A percentile compares a stretch with the other conserved stretches of the same genome.
These are phyloP conservation scores for Sebastiscus albofasciatus DNA, from an alignment of 2,797 vertebrate species.

Conservation along the genomic window DNA sequence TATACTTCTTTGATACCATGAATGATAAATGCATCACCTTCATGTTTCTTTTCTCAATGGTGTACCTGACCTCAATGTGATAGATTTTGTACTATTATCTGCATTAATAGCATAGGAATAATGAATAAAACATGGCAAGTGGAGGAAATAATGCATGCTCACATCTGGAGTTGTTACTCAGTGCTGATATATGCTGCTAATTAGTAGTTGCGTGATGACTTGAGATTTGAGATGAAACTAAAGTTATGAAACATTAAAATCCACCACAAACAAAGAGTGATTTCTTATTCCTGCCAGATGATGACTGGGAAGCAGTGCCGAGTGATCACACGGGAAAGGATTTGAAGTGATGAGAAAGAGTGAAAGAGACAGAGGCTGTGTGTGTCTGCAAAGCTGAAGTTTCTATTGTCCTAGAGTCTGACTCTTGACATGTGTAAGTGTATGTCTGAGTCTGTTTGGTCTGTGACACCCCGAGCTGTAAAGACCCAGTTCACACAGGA, in stretches of 20 bases:
- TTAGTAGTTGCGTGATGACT: constrained; percentile 28
- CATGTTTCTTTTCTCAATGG: neutral
- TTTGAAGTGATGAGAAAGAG: neutral
- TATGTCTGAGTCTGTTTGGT: neutral
- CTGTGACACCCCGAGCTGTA: constrained; percentile 4
- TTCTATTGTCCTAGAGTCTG: neutral
- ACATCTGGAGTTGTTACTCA: constrained; percentile 24
- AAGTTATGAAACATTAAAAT: constrained; percentile 58
- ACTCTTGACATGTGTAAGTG: constrained; percentile 6
- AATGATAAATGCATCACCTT: constrained; percentile 15
- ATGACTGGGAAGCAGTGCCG: neutral
- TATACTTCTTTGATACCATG: constrained; percentile 29
- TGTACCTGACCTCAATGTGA: neutral
- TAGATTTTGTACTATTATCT: neutral
- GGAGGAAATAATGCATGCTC: constrained; percentile 30
- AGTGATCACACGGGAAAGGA: constrained; percentile 1
- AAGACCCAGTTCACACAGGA: constrained; percentile 9
- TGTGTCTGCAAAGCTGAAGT: neutral
- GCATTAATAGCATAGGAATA: neutral
- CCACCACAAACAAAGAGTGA: constrained; percentile 27
- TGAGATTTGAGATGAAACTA: constrained; percentile 15
- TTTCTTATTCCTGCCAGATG: constrained; percentile 46
- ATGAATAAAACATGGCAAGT: constrained; percentile 3
- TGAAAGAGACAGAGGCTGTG: neutral
- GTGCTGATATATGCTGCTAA: neutral